These are phyloP conservation scores for Synaphobranchus kaupii DNA, from an alignment of 2,797 vertebrate species.

Conservation along the genomic window DNA sequence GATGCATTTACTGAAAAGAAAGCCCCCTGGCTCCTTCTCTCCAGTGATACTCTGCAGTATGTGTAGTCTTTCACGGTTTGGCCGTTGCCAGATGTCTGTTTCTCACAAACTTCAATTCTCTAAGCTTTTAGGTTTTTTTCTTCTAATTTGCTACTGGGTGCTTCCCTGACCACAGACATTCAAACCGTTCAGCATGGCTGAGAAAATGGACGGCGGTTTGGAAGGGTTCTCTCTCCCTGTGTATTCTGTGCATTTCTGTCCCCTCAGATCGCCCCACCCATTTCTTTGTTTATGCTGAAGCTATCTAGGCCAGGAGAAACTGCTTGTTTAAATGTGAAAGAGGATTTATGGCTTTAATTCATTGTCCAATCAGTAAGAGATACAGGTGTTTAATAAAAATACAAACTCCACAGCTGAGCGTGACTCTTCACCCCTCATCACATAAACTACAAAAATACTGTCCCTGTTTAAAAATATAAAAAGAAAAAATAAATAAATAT, in stretches of 20 bases:
- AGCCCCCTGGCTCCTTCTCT: not conserved
- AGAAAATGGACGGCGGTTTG: conserved; percentile 62
- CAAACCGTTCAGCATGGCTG: conserved; percentile 70
- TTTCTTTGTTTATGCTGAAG: conserved; percentile 64
- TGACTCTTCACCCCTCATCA: not conserved
- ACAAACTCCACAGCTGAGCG: not conserved
- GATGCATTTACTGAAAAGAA: not conserved
- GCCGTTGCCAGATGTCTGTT: conserved; percentile 77
- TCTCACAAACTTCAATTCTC: conserved; percentile 70
- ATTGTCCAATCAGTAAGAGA: conserved; percentile 81
- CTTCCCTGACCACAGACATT: conserved; percentile 54
- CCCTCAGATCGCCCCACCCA: conserved; percentile 66
- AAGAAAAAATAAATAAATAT: too few species aligned
- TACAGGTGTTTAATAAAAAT: conserved; percentile 84
- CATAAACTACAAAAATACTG: not conserved
- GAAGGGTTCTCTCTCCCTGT: conserved; percentile 64
- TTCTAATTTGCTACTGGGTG: conserved; percentile 72
- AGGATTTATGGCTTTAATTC: conserved; percentile 87
- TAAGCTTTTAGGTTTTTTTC: conserved; percentile 63
- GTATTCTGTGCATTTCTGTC: conserved; percentile 73
- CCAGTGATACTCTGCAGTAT: conserved; percentile 24
- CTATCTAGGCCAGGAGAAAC: conserved; percentile 51
- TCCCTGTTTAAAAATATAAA: too few species aligned
- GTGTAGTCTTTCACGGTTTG: conserved; percentile 67
- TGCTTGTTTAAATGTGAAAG: conserved; percentile 77